Conservation (phyloP, 2,888 invertebrate genomes). For the Drosophila anomelani region DNA sequence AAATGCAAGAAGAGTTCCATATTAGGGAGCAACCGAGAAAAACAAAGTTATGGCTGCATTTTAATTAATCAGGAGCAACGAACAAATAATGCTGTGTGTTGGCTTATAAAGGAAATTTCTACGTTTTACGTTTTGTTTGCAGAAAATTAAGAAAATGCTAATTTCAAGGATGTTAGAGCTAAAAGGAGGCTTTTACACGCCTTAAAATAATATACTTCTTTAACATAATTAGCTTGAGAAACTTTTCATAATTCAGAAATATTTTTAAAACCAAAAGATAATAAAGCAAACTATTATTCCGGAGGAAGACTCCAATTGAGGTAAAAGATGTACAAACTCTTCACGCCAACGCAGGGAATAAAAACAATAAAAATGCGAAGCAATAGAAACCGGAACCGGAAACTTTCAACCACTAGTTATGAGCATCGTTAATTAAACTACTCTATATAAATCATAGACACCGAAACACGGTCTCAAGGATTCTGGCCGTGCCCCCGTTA, state of each 20-base stretch:
- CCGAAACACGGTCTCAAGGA: conserved; percentile 11
- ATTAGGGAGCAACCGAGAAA: not conserved
- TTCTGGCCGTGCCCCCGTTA: conserved; percentile 11
- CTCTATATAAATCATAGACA: conserved; percentile 35
- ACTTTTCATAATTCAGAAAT: not conserved
- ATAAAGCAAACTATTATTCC: not conserved
- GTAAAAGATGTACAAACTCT: not conserved
- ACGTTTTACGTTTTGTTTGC: not conserved
- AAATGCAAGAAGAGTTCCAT: conserved; percentile 14
- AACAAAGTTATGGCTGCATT: conserved; percentile 27
- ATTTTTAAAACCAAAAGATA: not conserved
- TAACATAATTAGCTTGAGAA: not conserved
- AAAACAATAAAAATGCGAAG: conserved; percentile 20
- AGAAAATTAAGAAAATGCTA: not conserved
- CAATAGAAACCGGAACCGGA: conserved; percentile 22
- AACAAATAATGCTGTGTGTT: not conserved
- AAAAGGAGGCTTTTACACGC: not conserved
- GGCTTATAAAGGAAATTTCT: not conserved
- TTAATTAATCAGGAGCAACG: conserved; percentile 25
- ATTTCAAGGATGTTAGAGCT: not conserved
- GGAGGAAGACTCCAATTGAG: not conserved
- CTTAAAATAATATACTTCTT: too few species aligned
- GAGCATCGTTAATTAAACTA: conserved; percentile 51
- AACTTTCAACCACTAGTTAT: conserved; percentile 49
- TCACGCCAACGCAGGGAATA: not conserved